phyloP scores from a whole-genome alignment of 2,888 invertebrate genomes.

The Aphodius sticticus region DNA sequence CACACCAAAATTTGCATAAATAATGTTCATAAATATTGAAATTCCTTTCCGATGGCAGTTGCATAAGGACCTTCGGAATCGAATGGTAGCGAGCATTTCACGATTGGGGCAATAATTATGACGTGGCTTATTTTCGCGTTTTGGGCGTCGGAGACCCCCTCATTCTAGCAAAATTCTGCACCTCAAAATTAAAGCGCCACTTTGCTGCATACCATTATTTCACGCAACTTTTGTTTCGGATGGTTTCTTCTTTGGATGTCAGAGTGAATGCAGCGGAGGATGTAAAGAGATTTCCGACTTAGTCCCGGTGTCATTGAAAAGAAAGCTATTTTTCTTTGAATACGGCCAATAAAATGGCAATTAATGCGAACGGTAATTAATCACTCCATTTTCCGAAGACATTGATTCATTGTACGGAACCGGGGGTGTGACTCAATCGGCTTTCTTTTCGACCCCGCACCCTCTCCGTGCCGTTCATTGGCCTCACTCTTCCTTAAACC shows the following conservation, averaged over 20 bases:
- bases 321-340: background rate
- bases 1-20: too few relatives aligned
- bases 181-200: too few relatives aligned
- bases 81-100: too few relatives aligned
- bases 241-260: background rate
- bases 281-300: background rate
- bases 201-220: too few relatives aligned
- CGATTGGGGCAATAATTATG: too few relatives aligned
- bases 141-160: too few relatives aligned
- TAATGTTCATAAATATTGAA: too few relatives aligned
- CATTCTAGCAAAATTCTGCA: too few relatives aligned
- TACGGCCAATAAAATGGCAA: conserved; percentile 4
- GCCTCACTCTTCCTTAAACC: background rate
- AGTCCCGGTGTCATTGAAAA: background rate
- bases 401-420: conserved; percentile 4
- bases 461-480: background rate
- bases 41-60: too few relatives aligned
- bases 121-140: too few relatives aligned
- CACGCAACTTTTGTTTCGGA: too few relatives aligned
- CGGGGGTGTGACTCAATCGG: background rate
- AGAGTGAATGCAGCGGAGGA: background rate
- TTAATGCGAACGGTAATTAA: background rate
- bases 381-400: conserved; percentile 4
- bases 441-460: background rate
- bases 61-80: too few relatives aligned